phyloP scores from a whole-genome alignment of 2,113 vertebrate species.

The Coregonus clupeaformis region DNA sequence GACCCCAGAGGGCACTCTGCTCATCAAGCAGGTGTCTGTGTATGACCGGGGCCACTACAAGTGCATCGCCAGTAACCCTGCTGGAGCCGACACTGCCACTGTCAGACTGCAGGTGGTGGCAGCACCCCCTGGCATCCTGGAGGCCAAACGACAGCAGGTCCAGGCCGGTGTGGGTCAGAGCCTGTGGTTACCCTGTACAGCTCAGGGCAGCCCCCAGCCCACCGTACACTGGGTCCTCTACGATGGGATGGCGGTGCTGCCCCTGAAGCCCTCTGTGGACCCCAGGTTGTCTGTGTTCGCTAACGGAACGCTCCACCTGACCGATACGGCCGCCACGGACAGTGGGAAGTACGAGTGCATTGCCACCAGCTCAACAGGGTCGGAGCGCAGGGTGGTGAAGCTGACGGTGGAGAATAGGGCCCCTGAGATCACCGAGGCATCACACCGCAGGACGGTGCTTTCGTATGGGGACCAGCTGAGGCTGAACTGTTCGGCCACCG shows the following conservation, averaged over 20 bases:
- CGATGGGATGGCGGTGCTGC: constrained; percentile 73
- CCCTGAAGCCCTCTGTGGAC: constrained; percentile 48
- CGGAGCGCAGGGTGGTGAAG: constrained; percentile 86
- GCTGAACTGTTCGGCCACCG: constrained; percentile 85
- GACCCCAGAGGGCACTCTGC: constrained; percentile 76
- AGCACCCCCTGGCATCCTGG: constrained; percentile 84
- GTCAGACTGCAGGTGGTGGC: constrained; percentile 87
- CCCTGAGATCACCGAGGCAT: constrained; percentile 80
- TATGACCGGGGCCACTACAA: constrained; percentile 89
- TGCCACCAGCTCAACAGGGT: constrained; percentile 90
- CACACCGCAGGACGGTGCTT: constrained; percentile 72
- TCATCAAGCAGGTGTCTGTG: constrained; percentile 75
- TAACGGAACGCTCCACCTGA: constrained; percentile 83
- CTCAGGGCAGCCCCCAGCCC: constrained; percentile 81
- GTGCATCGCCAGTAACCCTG: constrained; percentile 81
- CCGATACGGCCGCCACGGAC: constrained; percentile 60
- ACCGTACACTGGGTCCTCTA: constrained; percentile 84
- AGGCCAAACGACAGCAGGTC: constrained; percentile 80
- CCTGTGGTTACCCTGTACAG: constrained; percentile 82
- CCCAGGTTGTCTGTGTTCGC: constrained; percentile 64
- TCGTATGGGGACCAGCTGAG: constrained; percentile 80
- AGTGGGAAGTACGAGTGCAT: constrained; percentile 92
- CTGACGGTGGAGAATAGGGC: constrained; percentile 67
- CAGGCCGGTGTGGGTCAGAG: constrained; percentile 54
- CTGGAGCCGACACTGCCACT: constrained; percentile 75